These are phyloP conservation scores for Eurypyga helias DNA, from an alignment of 2,113 vertebrate species.

Conservation along the genomic window DNA sequence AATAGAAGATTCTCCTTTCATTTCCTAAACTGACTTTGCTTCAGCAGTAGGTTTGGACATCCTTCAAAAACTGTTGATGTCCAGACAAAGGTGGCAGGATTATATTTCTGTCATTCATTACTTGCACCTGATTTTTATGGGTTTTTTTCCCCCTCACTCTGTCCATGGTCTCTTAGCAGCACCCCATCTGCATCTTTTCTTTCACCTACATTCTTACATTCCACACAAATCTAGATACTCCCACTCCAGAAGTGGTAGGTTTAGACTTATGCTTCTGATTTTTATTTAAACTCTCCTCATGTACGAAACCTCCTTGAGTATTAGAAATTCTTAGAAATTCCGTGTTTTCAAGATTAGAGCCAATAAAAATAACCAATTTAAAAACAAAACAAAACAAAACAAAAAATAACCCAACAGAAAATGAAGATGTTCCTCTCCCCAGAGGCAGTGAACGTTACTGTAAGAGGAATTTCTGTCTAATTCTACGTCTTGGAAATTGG, in stretches of 20 bases:
- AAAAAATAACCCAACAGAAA: background rate
- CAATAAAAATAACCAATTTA: background rate
- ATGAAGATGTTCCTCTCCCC: background rate
- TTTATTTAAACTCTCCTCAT: background rate
- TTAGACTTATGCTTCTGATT: background rate
- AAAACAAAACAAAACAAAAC: too few relatives aligned
- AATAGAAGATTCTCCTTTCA: background rate
- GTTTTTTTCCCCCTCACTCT: background rate
- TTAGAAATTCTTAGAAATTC: background rate
- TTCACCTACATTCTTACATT: background rate
- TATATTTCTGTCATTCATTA: background rate
- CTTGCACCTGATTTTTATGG: background rate
- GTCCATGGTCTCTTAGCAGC: background rate
- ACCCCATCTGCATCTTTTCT: background rate
- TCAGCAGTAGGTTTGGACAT: background rate
- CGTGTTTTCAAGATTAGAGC: background rate
- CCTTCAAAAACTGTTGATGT: constrained; percentile 1
- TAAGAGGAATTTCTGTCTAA: background rate
- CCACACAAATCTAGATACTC: background rate
- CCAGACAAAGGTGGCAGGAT: constrained; percentile 2
- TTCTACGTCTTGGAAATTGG: background rate
- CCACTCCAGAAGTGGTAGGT: background rate
- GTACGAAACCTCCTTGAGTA: background rate
- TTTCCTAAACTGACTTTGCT: background rate
- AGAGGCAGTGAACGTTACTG: background rate